phyloP scores from a whole-genome alignment of 2,113 vertebrate genomes.

The Prinia subflava region DNA sequence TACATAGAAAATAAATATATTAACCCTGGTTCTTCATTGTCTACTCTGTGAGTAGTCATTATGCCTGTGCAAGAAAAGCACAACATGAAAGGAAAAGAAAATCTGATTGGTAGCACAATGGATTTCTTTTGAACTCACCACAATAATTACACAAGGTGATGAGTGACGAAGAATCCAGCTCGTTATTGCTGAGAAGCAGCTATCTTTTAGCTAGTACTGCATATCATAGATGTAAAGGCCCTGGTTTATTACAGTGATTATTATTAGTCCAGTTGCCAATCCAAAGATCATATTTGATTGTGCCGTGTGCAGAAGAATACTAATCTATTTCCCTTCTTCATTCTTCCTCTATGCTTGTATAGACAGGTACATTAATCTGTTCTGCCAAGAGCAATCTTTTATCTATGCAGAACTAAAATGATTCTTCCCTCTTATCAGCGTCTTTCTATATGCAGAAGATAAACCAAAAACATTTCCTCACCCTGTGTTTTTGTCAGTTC shows the following conservation, averaged over 20 bases:
- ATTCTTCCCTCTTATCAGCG: constrained; percentile 23
- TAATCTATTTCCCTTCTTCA: constrained; percentile 39
- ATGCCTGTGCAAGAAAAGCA: not conserved
- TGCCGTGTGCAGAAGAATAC: not conserved
- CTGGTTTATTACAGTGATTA: not conserved
- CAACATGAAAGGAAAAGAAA: not conserved
- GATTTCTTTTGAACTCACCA: constrained; percentile 8
- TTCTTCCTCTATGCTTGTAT: not conserved
- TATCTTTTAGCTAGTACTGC: not conserved
- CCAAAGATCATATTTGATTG: constrained; percentile 2
- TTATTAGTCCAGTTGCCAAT: constrained; percentile 32
- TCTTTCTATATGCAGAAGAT: not conserved
- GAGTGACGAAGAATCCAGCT: not conserved
- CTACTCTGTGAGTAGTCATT: not conserved
- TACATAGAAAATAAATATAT: not conserved
- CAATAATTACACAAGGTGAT: constrained; percentile 15
- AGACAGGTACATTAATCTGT: constrained; percentile 21
- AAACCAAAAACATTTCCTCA: not conserved
- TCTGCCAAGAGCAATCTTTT: constrained; percentile 10
- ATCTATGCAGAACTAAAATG: constrained; percentile 21
- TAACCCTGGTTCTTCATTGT: not conserved
- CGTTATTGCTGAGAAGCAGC: constrained; percentile 31
- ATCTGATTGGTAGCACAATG: not conserved
- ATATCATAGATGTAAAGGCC: not conserved
- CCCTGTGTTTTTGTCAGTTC: not conserved